Conservation (phyloP, 2,888 invertebrate species). For the Isotomurus palustris region DNA sequence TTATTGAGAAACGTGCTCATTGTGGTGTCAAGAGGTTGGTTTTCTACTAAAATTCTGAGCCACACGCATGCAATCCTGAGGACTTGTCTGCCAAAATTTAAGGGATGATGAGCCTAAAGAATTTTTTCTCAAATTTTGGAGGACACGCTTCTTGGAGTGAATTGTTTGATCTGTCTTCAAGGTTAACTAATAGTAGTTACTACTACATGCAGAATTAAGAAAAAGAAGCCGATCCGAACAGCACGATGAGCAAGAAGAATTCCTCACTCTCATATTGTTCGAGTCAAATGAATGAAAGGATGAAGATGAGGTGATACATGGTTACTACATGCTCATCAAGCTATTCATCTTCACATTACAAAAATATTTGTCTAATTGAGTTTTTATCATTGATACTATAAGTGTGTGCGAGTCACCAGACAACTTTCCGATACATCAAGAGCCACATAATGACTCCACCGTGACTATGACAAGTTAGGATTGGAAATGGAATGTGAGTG, state of each 20-base stretch:
- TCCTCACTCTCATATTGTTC: too few relatives aligned
- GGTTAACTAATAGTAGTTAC: too few relatives aligned
- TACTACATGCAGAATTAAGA: slow-evolving; percentile 9
- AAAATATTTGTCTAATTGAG: slow-evolving; percentile 2
- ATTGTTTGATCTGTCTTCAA: slow-evolving; percentile 11
- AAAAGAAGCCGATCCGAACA: not conserved
- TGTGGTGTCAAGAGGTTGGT: slow-evolving; percentile 2
- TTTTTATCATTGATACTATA: slow-evolving; percentile 3
- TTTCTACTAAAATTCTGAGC: not conserved
- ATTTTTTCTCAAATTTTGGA: slow-evolving; percentile 5
- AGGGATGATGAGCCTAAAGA: not conserved
- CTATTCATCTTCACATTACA: not conserved
- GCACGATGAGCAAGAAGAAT: not conserved
- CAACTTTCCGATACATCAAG: not conserved
- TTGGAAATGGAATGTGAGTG: too few relatives aligned
- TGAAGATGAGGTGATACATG: not conserved
- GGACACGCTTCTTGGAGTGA: slow-evolving; percentile 3
- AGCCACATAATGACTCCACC: too few relatives aligned
- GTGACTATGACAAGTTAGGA: too few relatives aligned
- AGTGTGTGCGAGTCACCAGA: slow-evolving; percentile 4
- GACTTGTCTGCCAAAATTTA: too few relatives aligned
- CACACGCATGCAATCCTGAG: not conserved
- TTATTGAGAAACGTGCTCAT: not conserved
- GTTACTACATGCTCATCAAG: not conserved
- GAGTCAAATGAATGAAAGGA: not conserved